Conservation (phyloP, 2,888 invertebrate species). For the Campopleginae sp. region DNA sequence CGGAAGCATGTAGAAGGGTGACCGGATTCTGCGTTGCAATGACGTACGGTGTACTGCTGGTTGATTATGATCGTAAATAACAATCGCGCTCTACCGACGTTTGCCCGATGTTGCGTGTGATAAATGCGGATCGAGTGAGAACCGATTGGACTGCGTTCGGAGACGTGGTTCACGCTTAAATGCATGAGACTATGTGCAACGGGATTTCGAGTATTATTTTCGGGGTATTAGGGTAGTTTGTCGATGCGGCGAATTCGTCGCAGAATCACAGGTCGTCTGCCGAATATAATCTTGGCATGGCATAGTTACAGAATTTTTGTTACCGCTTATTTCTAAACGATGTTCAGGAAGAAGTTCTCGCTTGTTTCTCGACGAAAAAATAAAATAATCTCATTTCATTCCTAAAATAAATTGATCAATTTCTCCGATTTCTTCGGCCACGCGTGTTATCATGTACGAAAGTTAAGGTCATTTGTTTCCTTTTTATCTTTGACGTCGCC, state of each 20-base stretch:
- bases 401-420: not conserved
- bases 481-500: not conserved
- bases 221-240: not conserved
- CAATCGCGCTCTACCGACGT: constrained; percentile 76
- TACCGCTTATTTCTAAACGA: not conserved
- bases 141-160: constrained; percentile 26
- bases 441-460: not conserved
- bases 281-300: not conserved
- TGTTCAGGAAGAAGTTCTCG: not conserved
- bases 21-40: constrained; percentile 45
- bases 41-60: constrained; percentile 61
- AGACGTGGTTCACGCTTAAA: constrained; percentile 30
- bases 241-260: not conserved
- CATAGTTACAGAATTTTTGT: not conserved
- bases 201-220: not conserved
- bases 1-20: constrained; percentile 19
- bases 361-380: not conserved
- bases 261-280: not conserved
- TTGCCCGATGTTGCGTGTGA: constrained; percentile 77
- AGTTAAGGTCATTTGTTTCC: not conserved
- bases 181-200: not conserved
- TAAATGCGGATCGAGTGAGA: constrained; percentile 70
- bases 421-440: not conserved
- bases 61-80: constrained; percentile 80
- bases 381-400: not conserved